Percentiles rank a stretch among this genome's conserved stretches.
These are phyloP conservation scores for Gorsachius magnificus DNA, from an alignment of 2,797 vertebrate genomes.

Conservation along the genomic window DNA sequence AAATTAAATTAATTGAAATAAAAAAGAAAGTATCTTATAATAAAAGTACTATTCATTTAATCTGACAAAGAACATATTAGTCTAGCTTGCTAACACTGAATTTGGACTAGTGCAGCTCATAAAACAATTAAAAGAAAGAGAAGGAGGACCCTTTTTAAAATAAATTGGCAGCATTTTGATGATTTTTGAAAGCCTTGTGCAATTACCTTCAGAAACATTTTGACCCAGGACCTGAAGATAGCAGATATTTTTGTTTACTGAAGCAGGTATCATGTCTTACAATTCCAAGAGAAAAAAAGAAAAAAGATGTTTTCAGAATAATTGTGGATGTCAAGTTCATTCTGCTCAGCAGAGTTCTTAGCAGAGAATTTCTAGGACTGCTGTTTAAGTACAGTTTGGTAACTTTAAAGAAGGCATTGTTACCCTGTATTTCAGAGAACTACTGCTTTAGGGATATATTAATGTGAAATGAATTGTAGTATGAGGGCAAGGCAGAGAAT, in stretches of 20 bases:
- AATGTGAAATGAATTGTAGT: not conserved
- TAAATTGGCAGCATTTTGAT: not conserved
- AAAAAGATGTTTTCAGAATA: not conserved
- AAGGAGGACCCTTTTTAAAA: not conserved
- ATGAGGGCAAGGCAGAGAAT: not conserved
- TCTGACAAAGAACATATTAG: not conserved
- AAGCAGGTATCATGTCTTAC: not conserved
- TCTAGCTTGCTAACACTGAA: not conserved
- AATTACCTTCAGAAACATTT: not conserved
- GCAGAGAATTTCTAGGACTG: not conserved
- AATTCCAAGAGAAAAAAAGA: not conserved
- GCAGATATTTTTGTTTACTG: not conserved
- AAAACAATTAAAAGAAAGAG: not conserved
- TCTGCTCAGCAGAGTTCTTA: not conserved
- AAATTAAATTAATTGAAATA: not conserved
- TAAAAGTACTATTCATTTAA: not conserved
- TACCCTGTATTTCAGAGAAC: not conserved
- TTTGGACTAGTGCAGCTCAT: not conserved
- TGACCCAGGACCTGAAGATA: not conserved
- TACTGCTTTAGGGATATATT: fast-evolving
- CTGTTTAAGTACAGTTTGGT: not conserved
- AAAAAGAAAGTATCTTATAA: not conserved
- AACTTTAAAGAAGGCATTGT: not conserved
- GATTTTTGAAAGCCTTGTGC: not conserved
- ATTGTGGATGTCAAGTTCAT: not conserved